Base-by-base conservation (phyloP, 2,113 vertebrate genomes). In the Neolamprologus hecqui region DNA sequence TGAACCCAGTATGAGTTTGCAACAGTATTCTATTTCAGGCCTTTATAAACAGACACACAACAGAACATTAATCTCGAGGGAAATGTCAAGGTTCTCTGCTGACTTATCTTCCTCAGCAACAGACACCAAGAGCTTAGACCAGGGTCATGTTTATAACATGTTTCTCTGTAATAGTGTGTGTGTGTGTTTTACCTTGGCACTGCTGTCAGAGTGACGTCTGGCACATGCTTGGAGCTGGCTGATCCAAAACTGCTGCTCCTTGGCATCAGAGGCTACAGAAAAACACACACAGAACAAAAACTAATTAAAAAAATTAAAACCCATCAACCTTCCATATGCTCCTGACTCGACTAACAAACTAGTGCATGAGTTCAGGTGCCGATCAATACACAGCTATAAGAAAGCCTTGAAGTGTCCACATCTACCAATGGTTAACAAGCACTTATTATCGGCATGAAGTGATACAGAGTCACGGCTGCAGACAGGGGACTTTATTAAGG, bases 241-340 rank as follows among this genome's bases (percentile, higher is more conserved):
- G 95, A 99, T 97, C 99, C 99, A 99, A 70, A 97, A 97, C 85
- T 98, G 97, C 92, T 97, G 98, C 95, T 99, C 98, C 90, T 97
- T 98, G 81, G 97, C 96, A 94, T 99, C 98, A 53, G 97, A 95
- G 79, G 98, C 98, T 99, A 40, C 60, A 86, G 70, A 47, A 47
- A 47, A 17, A 89, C 94, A 96, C 0, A 96, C 80, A 86, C 1
- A 87, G 6, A 58, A 60, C 42, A 86, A 21, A 83, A 23, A 57
- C 4, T 0, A 8, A 89, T 63, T 88, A 28, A 17, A 12, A 51
- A 82, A 65, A 65, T 65, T 79, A 9, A 86, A 35, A 83, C 37
- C 42, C 13, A 4, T 77, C 15, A 19, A 49, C 42, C 9, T 68
- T 40, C 40, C 26, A 17, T 6, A 33, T 10, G 83, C 47, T 28